A percentile compares a stretch with the other conserved stretches of the same genome.
Evolutionary conservation across 2,888 invertebrate species (phyloP).

Genomic region (Heliconius charithonia): DNA sequence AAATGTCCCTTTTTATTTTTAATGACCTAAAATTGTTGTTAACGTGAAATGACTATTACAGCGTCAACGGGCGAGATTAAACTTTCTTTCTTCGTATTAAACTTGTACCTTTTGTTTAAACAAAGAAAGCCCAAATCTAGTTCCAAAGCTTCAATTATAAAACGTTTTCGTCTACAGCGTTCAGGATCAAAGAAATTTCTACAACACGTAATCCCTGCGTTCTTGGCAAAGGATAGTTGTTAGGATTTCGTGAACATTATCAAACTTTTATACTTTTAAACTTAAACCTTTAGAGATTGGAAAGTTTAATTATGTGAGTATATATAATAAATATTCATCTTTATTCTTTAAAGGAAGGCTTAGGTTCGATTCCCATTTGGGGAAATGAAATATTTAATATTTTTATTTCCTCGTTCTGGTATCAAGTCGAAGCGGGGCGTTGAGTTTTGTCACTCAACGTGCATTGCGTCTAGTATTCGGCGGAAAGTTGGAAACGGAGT

Average conservation of each 20-base stretch:
- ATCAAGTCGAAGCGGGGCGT: neutral
- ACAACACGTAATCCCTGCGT: constrained; percentile 16
- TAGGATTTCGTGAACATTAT: constrained; percentile 10
- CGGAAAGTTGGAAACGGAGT: neutral
- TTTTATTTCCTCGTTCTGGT: neutral
- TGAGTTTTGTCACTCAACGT: neutral
- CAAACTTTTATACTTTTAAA: constrained; percentile 16
- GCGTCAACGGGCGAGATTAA: too few species aligned
- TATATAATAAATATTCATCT: neutral
- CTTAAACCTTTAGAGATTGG: neutral
- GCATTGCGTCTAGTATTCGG: neutral
- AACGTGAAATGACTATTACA: neutral
- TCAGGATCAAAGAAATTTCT: constrained; percentile 20
- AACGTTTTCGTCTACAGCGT: constrained; percentile 13
- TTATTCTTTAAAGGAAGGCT: too few species aligned
- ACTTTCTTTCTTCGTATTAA: neutral
- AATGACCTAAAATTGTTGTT: neutral
- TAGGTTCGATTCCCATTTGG: too few species aligned
- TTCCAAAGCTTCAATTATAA: constrained; percentile 19
- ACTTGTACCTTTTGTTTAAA: neutral
- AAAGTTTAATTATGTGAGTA: neutral
- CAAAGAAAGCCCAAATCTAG: neutral
- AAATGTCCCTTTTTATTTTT: too few species aligned
- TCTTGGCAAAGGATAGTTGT: constrained; percentile 16
- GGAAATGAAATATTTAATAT: too few species aligned